These are phyloP conservation scores for Pempheris klunzingeri DNA, from an alignment of 2,797 vertebrate species.

Conservation along the genomic window DNA sequence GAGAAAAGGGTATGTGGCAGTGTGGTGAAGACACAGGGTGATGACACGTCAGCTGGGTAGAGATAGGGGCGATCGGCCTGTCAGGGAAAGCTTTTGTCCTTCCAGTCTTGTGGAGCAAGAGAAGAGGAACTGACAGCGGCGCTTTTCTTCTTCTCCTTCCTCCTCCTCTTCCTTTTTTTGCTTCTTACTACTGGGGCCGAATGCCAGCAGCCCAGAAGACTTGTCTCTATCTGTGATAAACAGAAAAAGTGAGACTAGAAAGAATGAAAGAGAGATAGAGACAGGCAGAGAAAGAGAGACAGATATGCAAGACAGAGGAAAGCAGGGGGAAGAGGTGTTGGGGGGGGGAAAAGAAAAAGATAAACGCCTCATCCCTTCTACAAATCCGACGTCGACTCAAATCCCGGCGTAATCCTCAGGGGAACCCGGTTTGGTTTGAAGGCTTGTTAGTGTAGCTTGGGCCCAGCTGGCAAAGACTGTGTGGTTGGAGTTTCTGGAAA, in stretches of 20 bases:
- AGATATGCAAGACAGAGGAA: conserved; percentile 63
- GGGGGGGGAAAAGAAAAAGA: conserved; percentile 53
- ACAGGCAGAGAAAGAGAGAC: conserved; percentile 54
- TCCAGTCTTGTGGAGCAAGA: conserved; percentile 59
- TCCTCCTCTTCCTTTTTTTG: conserved; percentile 34
- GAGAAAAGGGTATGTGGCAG: conserved; percentile 52
- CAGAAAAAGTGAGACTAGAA: conserved; percentile 55
- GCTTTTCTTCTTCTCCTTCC: conserved; percentile 61
- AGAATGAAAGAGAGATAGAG: conserved; percentile 41
- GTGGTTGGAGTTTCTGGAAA: conserved; percentile 66
- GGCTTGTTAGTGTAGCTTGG: conserved; percentile 76
- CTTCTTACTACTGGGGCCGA: conserved; percentile 59
- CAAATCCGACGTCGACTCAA: conserved; percentile 83
- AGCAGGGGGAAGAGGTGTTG: conserved; percentile 63
- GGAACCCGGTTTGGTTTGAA: conserved; percentile 77
- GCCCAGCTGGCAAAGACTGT: conserved; percentile 54
- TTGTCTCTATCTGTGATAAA: conserved; percentile 74
- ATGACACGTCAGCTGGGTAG: conserved; percentile 61
- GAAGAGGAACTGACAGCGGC: conserved; percentile 67
- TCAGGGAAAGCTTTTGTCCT: conserved; percentile 73
- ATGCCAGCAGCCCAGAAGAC: conserved; percentile 70
- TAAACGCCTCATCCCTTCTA: conserved; percentile 79
- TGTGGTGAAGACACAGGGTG: conserved; percentile 52
- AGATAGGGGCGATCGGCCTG: conserved; percentile 69
- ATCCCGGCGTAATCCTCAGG: conserved; percentile 83